phyloP scores from a whole-genome alignment of 64 coral and sea anemone species.

The Montipora sp. region DNA sequence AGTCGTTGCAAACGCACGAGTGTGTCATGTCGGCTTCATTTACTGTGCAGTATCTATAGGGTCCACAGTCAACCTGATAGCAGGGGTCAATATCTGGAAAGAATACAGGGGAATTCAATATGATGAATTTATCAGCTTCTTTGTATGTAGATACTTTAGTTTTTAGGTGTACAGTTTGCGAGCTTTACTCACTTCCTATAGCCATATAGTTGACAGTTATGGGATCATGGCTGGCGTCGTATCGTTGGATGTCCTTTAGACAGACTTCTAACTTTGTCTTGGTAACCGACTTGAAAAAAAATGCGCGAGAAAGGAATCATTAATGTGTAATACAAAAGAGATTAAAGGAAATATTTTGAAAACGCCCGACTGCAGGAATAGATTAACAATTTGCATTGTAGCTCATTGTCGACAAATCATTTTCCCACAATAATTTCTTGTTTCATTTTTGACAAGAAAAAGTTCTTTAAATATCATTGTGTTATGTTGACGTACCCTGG shows the following conservation, averaged over 20 bases:
- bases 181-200: constrained; percentile 46
- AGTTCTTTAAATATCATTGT: not conserved
- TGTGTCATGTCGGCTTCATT: not conserved
- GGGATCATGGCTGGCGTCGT: constrained; percentile 69
- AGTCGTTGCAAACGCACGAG: not conserved
- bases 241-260: constrained; percentile 81
- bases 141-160: too few species aligned
- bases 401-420: too few species aligned
- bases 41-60: not conserved
- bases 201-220: constrained; percentile 74
- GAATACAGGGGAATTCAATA: not conserved
- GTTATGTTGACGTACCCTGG: constrained; percentile 19
- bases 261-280: constrained; percentile 62
- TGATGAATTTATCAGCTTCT: too few species aligned
- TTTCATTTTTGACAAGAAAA: too few species aligned
- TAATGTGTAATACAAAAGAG: not conserved
- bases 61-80: not conserved
- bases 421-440: too few species aligned
- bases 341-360: too few species aligned
- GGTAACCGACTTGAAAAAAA: constrained; percentile 44
- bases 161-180: not conserved
- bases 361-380: too few species aligned
- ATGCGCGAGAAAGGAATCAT: too few species aligned
- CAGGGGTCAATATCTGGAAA: constrained; percentile 21
- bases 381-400: too few species aligned